Conservation (phyloP, 2,888 invertebrate genomes). For the Stenodema calcarata region DNA sequence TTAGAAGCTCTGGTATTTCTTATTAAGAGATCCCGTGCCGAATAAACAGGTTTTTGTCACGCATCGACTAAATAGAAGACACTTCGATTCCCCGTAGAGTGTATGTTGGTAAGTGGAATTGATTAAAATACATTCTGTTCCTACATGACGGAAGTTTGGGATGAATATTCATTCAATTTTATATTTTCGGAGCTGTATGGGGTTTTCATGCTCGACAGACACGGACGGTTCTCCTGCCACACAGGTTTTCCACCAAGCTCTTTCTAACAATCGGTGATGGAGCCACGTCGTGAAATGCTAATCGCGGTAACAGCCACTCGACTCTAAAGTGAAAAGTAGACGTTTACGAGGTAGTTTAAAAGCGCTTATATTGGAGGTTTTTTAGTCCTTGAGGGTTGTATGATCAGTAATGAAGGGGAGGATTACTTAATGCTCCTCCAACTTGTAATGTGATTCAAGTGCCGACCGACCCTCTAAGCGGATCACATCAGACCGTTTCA, state of each 20-base stretch:
- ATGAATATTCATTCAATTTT: too few species aligned
- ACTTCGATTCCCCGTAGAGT: too few species aligned
- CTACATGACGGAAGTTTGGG: too few species aligned
- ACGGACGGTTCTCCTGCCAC: neutral
- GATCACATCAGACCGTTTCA: conserved; percentile 35
- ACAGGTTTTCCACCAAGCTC: neutral
- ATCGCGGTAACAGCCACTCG: conserved; percentile 34
- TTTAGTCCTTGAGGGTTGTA: conserved; percentile 28
- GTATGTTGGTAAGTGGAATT: too few species aligned
- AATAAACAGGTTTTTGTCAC: too few species aligned
- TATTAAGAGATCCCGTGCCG: too few species aligned
- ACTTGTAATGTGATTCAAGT: conserved; percentile 39
- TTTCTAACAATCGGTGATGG: neutral
- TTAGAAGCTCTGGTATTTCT: too few species aligned
- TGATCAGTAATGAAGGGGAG: conserved; percentile 40
- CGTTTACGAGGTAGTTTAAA: conserved; percentile 44
- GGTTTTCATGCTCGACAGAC: too few species aligned
- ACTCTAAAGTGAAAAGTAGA: conserved; percentile 39
- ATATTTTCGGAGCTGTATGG: too few species aligned
- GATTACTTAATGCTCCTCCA: conserved; percentile 43
- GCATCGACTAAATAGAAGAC: too few species aligned
- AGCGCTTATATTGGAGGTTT: conserved; percentile 43
- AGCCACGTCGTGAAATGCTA: conserved; percentile 19
- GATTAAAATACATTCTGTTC: too few species aligned
- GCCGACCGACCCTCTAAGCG: conserved; percentile 30